These are phyloP conservation scores for Sorex fumeus DNA, from an alignment of 2,113 vertebrate genomes.

Conservation along the genomic window DNA sequence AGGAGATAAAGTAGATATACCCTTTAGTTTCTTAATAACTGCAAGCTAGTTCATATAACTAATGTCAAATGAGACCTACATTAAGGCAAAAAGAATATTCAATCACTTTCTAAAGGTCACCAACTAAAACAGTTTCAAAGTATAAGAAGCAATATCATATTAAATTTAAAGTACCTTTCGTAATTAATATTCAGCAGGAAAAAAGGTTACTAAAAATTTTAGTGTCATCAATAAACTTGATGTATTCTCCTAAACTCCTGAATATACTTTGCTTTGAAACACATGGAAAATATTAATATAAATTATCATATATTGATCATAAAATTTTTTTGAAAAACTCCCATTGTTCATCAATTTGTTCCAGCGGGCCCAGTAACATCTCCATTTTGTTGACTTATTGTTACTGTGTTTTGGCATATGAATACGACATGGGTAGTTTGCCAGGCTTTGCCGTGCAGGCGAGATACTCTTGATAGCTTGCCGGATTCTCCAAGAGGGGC, in stretches of 20 bases:
- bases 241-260: neutral
- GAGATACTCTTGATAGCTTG: no score
- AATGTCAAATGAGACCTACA: neutral
- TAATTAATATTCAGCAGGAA: constrained; percentile 12
- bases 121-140: constrained; percentile 6
- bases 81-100: constrained; percentile 43
- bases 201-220: constrained; percentile 35
- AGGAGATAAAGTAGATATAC: neutral
- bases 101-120: constrained; percentile 40
- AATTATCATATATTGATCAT: neutral
- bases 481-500: no score
- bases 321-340: constrained; percentile 52
- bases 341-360: no score
- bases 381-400: no score
- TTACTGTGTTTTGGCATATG: no score
- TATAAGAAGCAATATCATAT: constrained; percentile 10
- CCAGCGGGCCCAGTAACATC: no score
- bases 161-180: constrained; percentile 30
- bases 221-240: constrained; percentile 4
- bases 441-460: no score
- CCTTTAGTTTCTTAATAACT: constrained; percentile 2
- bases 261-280: constrained; percentile 31
- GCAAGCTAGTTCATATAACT: neutral
- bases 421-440: no score
- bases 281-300: constrained; percentile 35